A percentile compares a stretch with the other conserved stretches of the same genome.
phyloP scores from a whole-genome alignment of 1,140 invertebrate genomes.

The Neotoxoptera formosana region DNA sequence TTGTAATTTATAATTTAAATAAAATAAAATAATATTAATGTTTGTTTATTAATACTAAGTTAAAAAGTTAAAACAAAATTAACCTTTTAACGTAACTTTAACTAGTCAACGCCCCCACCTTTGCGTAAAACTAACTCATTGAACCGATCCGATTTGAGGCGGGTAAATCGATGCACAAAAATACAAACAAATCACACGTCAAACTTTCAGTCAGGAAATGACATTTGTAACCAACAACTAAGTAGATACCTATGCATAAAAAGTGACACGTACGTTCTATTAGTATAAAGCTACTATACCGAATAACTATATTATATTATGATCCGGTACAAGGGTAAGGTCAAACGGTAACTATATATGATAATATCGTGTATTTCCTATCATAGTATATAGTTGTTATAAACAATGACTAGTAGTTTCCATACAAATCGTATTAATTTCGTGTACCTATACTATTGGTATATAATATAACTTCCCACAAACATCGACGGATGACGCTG shows the following conservation, averaged over 20 bases:
- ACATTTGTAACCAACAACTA: neutral
- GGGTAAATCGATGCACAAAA: neutral
- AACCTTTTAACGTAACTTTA: no score
- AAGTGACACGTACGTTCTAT: neutral
- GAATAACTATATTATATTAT: no score
- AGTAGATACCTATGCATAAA: no score
- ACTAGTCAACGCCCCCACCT: no score
- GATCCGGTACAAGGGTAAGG: neutral
- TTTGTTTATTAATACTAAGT: no score
- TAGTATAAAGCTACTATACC: neutral
- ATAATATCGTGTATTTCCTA: neutral
- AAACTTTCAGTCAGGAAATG: neutral
- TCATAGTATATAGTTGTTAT: constrained; percentile 1
- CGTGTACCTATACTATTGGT: neutral
- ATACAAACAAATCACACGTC: neutral
- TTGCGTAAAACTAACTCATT: neutral
- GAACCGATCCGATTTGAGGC: neutral
- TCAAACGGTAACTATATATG: constrained; percentile 28
- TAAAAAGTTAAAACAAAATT: no score
- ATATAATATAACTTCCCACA: neutral
- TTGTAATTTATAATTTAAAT: no score
- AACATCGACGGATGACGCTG: neutral
- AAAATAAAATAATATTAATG: no score
- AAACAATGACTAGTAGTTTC: constrained; percentile 28
- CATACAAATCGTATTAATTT: neutral